Conservation (phyloP, 2,113 vertebrate species). For the Alexandromys fortis region DNA sequence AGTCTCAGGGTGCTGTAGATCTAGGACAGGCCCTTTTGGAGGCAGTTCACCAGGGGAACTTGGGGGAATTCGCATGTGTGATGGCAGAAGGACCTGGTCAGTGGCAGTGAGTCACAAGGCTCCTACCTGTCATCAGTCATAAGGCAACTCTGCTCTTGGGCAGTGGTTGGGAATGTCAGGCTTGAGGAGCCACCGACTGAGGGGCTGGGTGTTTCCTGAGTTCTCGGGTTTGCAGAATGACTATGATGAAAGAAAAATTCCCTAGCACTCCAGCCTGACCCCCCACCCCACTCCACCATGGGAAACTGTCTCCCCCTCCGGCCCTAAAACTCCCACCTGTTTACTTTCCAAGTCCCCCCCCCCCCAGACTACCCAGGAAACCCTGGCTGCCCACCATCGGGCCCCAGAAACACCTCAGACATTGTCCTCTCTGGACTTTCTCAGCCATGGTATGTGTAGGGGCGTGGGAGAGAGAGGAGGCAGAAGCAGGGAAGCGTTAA, state of each 20-base stretch:
- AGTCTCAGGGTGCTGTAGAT: not conserved
- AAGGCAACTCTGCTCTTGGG: not conserved
- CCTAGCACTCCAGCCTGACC: slow-evolving; percentile 34
- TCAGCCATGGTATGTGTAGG: not conserved
- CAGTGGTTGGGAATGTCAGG: slow-evolving; percentile 36
- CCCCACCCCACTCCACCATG: not conserved
- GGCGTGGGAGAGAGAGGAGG: no score
- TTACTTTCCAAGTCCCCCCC: not conserved
- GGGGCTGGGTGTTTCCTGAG: slow-evolving; percentile 50
- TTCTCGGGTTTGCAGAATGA: slow-evolving; percentile 34
- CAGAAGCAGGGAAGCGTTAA: not conserved
- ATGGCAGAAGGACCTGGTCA: not conserved
- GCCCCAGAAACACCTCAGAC: not conserved
- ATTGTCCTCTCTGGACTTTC: not conserved
- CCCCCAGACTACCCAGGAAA: not conserved
- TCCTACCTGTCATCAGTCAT: slow-evolving; percentile 63
- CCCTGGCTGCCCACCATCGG: not conserved
- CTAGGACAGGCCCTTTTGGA: not conserved
- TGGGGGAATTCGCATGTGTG: slow-evolving; percentile 57
- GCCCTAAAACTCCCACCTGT: not conserved
- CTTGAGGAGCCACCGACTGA: not conserved
- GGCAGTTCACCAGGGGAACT: slow-evolving; percentile 31
- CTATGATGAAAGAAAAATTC: slow-evolving; percentile 64
- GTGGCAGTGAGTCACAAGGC: slow-evolving; percentile 60
- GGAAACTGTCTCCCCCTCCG: not conserved